Base-by-base conservation (phyloP, 2,113 vertebrate species). In the Menidia beryllina region DNA sequence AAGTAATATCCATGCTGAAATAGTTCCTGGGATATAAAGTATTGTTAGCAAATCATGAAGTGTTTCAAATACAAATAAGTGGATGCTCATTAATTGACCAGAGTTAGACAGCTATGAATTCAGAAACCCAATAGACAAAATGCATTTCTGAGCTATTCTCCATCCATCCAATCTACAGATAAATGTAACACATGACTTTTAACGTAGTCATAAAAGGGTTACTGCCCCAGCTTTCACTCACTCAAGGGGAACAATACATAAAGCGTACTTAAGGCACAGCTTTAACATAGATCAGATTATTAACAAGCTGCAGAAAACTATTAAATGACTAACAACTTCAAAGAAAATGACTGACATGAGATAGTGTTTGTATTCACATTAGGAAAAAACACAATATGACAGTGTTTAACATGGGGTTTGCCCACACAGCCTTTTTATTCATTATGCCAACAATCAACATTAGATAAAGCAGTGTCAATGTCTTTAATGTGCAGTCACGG, bases 401-500 rank as follows among this genome's bases (percentile, higher is more conserved):
- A n/a, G 17, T 19, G 41, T 17, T 3, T 17, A 3, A 41, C 15
- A 45, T 15, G 41, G 41, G 19, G 41, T 19, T 45, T 26, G 5
- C 20, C 21, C 30, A 49, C 30, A 49, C 12, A 19, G 27, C 56
- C 19, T 36, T 30, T 23, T 25, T 50, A 43, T 59, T 59, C 57
- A 30, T 36, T n/a, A 30, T 24, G 41, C 50, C 30, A 5, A 50
- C 57, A 69, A 2, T 58, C 34, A 69, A 51, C 26, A 34, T 50
- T 20, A 23, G 11, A 58, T 26, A 56, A 58, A 50, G 52, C 45
- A 47, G 17, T 4, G 25, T 58, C 66, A 67, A 53, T 67, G 41
- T 24, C 60, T 34, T 13, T 1, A 43, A 57, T 74, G 23, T 56
- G 52, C 41, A 5, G 26, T 27, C 53, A 72, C 61, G n/a, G 2